These are phyloP conservation scores for Antheraea pernyi DNA, from an alignment of 1,140 invertebrate species.

Conservation along the genomic window DNA sequence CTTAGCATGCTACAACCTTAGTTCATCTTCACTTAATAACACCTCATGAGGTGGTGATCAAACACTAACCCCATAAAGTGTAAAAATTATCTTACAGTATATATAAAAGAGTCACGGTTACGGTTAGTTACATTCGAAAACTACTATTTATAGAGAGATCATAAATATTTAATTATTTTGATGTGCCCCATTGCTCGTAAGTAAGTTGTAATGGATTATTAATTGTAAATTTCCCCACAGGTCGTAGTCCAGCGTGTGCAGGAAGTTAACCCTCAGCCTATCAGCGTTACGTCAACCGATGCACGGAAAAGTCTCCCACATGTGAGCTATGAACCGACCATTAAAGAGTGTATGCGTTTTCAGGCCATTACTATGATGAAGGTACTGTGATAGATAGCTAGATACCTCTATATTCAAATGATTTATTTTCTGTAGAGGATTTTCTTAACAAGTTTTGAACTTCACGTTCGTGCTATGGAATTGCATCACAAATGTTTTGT, in stretches of 20 bases:
- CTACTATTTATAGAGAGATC: too few relatives aligned
- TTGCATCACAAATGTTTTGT: too few relatives aligned
- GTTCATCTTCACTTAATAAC: too few relatives aligned
- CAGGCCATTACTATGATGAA: slow-evolving; percentile 91
- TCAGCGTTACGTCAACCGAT: slow-evolving; percentile 86
- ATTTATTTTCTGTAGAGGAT: background rate
- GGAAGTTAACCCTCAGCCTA: slow-evolving; percentile 78
- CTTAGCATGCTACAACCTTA: too few relatives aligned
- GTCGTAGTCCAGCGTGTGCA: slow-evolving; percentile 87
- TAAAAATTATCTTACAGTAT: too few relatives aligned
- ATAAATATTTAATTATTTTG: too few relatives aligned
- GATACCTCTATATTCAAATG: background rate
- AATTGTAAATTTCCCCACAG: slow-evolving; percentile 61
- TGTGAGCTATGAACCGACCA: slow-evolving; percentile 91
- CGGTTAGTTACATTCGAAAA: too few relatives aligned
- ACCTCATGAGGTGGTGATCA: too few relatives aligned
- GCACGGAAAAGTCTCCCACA: slow-evolving; percentile 84
- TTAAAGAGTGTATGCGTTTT: slow-evolving; percentile 95
- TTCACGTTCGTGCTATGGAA: background rate
- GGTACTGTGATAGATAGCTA: slow-evolving; percentile 33
- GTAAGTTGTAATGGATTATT: background rate
- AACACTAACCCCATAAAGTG: too few relatives aligned
- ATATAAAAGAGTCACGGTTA: too few relatives aligned
- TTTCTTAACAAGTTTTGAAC: background rate
- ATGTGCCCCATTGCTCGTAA: too few relatives aligned